A percentile compares a stretch with the other conserved stretches of the same genome.
Conservation (phyloP, 2,888 invertebrate genomes). For the Metallyticus violacea region DNA sequence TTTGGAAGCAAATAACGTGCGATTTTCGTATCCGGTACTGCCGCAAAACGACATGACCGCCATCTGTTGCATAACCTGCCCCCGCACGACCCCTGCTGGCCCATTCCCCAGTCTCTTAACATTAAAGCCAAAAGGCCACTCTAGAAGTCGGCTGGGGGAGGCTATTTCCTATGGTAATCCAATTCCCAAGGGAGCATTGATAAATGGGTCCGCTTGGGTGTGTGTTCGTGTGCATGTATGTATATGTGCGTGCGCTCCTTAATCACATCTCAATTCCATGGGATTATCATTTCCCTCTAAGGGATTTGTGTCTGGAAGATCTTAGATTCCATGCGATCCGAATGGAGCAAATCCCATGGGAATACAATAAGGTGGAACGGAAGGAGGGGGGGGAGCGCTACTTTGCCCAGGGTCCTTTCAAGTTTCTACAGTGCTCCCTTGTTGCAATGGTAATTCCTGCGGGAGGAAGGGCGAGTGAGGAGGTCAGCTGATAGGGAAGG, state of each 20-base stretch:
- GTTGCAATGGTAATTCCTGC: constrained; percentile 18
- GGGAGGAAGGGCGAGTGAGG: constrained; percentile 31
- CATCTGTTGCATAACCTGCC: not conserved
- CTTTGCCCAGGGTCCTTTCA: constrained; percentile 32
- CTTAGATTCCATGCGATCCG: constrained; percentile 24
- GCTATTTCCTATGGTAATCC: constrained; percentile 30
- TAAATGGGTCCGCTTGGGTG: not conserved
- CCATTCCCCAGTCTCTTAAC: no score
- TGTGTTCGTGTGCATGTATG: no score
- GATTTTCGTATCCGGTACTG: not conserved
- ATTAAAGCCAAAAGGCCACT: not conserved
- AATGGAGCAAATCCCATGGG: constrained; percentile 33
- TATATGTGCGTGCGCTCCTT: no score
- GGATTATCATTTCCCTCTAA: constrained; percentile 4
- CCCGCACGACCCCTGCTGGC: not conserved
- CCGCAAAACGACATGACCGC: not conserved
- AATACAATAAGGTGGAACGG: constrained; percentile 22
- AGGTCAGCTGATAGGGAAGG: constrained; percentile 42
- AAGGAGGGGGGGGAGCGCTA: not conserved
- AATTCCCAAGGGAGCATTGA: constrained; percentile 34
- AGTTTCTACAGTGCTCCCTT: constrained; percentile 22
- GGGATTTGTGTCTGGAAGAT: constrained; percentile 19
- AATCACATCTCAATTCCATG: constrained; percentile 6
- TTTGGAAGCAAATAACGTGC: not conserved
- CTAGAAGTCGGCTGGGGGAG: not conserved